Percentiles rank a stretch among this genome's conserved stretches.
These are phyloP conservation scores for Anabacerthia variegaticeps DNA, from an alignment of 2,797 vertebrate genomes.

Conservation along the genomic window DNA sequence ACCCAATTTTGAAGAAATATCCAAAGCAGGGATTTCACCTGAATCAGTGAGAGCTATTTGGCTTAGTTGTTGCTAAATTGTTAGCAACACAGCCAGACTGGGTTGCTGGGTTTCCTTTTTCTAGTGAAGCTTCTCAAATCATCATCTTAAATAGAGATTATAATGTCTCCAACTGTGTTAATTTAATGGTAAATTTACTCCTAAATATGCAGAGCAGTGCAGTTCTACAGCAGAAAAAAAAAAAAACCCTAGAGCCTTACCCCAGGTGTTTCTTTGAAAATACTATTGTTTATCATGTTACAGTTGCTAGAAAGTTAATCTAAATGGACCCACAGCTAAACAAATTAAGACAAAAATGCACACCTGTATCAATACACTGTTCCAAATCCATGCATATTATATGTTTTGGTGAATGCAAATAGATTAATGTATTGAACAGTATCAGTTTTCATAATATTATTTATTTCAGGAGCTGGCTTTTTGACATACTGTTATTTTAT, in stretches of 20 bases:
- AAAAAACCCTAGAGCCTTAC: background rate
- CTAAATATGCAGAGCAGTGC: constrained; percentile 47
- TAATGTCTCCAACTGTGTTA: constrained; percentile 43
- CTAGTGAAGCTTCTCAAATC: constrained; percentile 37
- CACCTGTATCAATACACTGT: background rate
- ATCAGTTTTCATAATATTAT: background rate
- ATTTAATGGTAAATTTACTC: constrained; percentile 70
- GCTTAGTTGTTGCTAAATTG: constrained; percentile 34
- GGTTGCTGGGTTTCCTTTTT: background rate
- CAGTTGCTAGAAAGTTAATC: constrained; percentile 13
- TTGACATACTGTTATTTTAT: background rate
- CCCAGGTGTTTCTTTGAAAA: constrained; percentile 14
- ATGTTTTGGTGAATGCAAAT: background rate
- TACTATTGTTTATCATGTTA: background rate
- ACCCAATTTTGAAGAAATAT: constrained; percentile 44
- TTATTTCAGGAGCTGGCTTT: background rate
- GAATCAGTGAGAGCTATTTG: constrained; percentile 42
- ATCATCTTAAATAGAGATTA: constrained; percentile 38
- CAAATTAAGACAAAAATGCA: background rate
- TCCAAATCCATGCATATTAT: background rate
- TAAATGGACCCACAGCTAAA: constrained; percentile 15
- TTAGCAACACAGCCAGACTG: constrained; percentile 11
- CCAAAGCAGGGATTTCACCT: constrained; percentile 13
- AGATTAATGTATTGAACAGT: background rate
- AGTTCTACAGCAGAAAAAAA: background rate